phyloP scores from a whole-genome alignment of 2,797 vertebrate species.

The Nothura maculosa region DNA sequence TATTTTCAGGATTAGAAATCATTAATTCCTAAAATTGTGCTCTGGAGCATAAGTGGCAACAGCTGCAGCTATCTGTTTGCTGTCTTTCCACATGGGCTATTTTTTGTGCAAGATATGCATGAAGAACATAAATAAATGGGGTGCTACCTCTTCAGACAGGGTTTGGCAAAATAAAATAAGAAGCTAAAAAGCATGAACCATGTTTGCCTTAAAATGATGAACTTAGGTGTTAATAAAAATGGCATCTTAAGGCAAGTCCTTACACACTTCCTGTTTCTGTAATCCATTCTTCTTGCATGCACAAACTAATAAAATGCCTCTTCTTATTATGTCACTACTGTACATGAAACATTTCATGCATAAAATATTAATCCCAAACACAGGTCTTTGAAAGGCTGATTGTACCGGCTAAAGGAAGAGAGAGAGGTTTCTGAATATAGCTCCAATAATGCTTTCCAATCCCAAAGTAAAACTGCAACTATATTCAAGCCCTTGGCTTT shows the following conservation, averaged over 20 bases:
- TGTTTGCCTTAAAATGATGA: slow-evolving; percentile 40
- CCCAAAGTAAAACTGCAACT: background rate
- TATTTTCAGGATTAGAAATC: slow-evolving; percentile 76
- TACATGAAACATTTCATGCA: slow-evolving; percentile 73
- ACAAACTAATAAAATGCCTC: slow-evolving; percentile 67
- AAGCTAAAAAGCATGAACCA: slow-evolving; percentile 40
- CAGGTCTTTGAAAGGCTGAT: slow-evolving; percentile 43
- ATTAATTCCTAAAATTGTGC: slow-evolving; percentile 80
- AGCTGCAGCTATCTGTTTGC: slow-evolving; percentile 74
- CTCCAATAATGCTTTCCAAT: background rate
- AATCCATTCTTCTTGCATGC: slow-evolving; percentile 37
- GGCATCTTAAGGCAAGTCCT: slow-evolving; percentile 51
- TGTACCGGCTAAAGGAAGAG: slow-evolving; percentile 31
- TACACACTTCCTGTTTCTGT: slow-evolving; percentile 38
- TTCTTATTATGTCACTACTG: slow-evolving; percentile 79
- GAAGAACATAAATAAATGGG: slow-evolving; percentile 48
- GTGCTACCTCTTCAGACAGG: background rate
- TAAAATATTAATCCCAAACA: slow-evolving; percentile 70
- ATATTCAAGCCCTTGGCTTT: background rate
- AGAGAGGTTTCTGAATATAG: slow-evolving; percentile 17
- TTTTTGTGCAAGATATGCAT: slow-evolving; percentile 59
- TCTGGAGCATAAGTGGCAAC: slow-evolving; percentile 76
- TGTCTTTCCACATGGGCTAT: slow-evolving; percentile 75
- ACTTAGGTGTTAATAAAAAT: slow-evolving; percentile 64
- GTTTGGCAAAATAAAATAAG: slow-evolving; percentile 49